Base-by-base conservation (phyloP, 2,888 invertebrate species). In the Saturnia pavonia region DNA sequence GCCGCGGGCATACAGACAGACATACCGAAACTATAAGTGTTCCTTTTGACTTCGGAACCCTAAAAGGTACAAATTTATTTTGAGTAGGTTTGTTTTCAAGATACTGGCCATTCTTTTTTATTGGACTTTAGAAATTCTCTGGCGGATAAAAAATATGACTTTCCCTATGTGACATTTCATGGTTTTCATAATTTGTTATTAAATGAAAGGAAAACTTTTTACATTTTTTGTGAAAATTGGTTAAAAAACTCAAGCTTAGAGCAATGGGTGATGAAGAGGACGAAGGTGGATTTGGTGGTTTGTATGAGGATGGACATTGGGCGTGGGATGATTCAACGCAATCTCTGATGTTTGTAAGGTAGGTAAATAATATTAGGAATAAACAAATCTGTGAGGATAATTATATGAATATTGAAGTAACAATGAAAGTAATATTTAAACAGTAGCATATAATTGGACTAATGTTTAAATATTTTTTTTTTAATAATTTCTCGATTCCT, bases 241-340 rank as follows among this genome's bases (percentile, higher is more conserved):
- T 14, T 2, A 27, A 57, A 25, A 25, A 22, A 67, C 6, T 40
- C 7, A 57, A 27, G 25, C 4, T 69, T 60, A 43, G n/a, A 70
- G 65, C 8, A 67, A 91, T 91, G 91, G 87, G 85, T 22, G 91
- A 91, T 71, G 92, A 93, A 45, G 92, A 92, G 0, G 92, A 92
- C 2, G 92, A 92, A 75, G 88, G 82, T 22, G 80, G 70, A 0
- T 91, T 89, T 71, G 89, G 88, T 34, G 92, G 91, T 16, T 67
- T 87, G 67, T 93, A 87, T 73, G 92, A 92, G 75, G 83, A 91
- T 75, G 95, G 95, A 0, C 92, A 92, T 76, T 95, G 95, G 95
- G 80, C 78, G 11, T 95, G 95, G 95, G 92, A 94, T 72, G 91
- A 94, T 0, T 70, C 67, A 25, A 72, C 73, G 3, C 76, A 82